These are phyloP conservation scores for Anthoptus insignis DNA, from an alignment of 2,888 invertebrate genomes.

Conservation along the genomic window DNA sequence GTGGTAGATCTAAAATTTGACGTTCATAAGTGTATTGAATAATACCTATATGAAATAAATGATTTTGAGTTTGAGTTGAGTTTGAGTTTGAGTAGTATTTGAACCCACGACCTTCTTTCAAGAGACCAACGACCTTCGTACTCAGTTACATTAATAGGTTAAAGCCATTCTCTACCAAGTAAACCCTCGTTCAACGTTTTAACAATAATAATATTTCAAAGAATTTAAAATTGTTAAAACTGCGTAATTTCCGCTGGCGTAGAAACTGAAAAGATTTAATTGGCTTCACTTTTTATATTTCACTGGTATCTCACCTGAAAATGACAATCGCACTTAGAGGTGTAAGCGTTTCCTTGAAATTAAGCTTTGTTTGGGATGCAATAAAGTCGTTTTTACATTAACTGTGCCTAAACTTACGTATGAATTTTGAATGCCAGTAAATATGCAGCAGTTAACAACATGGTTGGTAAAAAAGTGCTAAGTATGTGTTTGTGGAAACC, in stretches of 20 bases:
- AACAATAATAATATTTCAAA: no score
- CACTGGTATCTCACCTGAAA: conserved; percentile 19
- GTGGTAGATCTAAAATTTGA: no score
- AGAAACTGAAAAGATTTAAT: conserved; percentile 32
- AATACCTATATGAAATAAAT: no score
- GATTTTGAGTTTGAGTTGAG: no score
- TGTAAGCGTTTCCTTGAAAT: background rate
- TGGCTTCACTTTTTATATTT: conserved; percentile 23
- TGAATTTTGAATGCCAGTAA: conserved; percentile 10
- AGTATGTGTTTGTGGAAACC: conserved; percentile 12
- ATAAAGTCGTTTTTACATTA: background rate
- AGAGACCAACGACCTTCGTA: no score
- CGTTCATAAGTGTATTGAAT: no score
- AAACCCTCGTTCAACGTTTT: no score
- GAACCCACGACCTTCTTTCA: no score
- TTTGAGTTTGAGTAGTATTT: no score
- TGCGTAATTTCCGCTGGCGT: conserved; percentile 20
- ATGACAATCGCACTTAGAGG: conserved; percentile 5
- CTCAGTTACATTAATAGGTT: no score
- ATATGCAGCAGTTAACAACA: background rate
- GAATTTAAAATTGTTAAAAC: conserved; percentile 15
- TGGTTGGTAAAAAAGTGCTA: conserved; percentile 17
- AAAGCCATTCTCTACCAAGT: no score
- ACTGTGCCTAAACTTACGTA: background rate
- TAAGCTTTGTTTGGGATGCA: background rate